A percentile compares a stretch with the other conserved stretches of the same genome.
phyloP scores from a whole-genome alignment of 2,888 invertebrate genomes.

The Cryptus armator region DNA sequence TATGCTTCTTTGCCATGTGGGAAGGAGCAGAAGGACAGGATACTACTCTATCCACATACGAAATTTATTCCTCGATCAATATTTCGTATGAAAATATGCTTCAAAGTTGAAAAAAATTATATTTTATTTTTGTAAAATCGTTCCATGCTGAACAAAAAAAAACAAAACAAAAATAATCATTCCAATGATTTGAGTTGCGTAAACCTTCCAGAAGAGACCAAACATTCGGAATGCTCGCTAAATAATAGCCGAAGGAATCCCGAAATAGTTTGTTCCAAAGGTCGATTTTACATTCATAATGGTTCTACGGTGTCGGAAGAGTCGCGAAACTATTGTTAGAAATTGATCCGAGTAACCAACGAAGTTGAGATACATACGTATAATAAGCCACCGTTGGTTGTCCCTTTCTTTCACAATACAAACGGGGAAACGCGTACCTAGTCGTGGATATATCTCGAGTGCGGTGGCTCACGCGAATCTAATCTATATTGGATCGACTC shows the following conservation, averaged over 20 bases:
- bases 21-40: no score
- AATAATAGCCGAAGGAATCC: conserved; percentile 21
- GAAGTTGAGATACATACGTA: not conserved
- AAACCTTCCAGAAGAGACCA: not conserved
- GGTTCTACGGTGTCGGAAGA: conserved; percentile 4
- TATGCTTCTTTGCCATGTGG: no score
- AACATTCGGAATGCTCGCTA: conserved; percentile 41
- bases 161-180: no score
- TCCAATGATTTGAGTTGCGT: no score
- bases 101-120: no score
- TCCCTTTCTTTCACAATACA: not conserved
- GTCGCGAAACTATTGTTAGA: conserved; percentile 13
- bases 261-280: conserved; percentile 47
- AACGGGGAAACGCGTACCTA: not conserved
- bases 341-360: conserved; percentile 10
- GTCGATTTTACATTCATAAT: conserved; percentile 42
- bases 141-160: no score
- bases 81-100: no score
- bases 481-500: not conserved
- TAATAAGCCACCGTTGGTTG: not conserved
- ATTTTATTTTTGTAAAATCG: no score
- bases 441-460: no score
- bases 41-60: no score
- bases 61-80: no score
- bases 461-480: not conserved